phyloP scores from a whole-genome alignment of 2,113 vertebrate species.

The Bothrops jararaca region DNA sequence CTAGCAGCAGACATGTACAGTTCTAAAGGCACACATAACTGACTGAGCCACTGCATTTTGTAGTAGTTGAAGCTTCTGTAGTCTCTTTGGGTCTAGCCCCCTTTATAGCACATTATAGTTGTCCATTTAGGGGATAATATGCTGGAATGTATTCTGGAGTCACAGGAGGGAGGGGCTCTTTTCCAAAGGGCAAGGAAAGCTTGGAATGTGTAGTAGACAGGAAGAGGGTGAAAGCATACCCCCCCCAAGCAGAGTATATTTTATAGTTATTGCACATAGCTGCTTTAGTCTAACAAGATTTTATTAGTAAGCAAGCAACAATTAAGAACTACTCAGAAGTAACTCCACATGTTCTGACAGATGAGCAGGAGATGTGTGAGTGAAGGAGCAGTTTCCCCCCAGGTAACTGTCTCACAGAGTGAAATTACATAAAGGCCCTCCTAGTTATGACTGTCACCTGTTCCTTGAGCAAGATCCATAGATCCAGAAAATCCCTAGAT shows the following conservation, averaged over 20 bases:
- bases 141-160: neutral
- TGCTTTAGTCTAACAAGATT: neutral
- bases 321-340: neutral
- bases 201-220: neutral
- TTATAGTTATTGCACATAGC: neutral
- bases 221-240: neutral
- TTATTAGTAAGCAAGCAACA: neutral
- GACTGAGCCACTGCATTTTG: neutral
- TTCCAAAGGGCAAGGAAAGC: neutral
- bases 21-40: neutral
- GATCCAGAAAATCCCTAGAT: neutral
- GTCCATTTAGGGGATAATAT: neutral
- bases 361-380: neutral
- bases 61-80: neutral
- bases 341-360: neutral
- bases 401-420: neutral
- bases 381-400: neutral
- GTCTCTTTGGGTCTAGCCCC: neutral
- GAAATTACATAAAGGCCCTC: neutral
- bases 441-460: neutral
- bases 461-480: neutral
- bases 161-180: neutral
- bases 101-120: neutral
- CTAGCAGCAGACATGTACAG: neutral
- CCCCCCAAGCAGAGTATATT: neutral